Base-by-base conservation (phyloP, 1,140 invertebrate genomes). In the Amphibalanus amphitrite region DNA sequence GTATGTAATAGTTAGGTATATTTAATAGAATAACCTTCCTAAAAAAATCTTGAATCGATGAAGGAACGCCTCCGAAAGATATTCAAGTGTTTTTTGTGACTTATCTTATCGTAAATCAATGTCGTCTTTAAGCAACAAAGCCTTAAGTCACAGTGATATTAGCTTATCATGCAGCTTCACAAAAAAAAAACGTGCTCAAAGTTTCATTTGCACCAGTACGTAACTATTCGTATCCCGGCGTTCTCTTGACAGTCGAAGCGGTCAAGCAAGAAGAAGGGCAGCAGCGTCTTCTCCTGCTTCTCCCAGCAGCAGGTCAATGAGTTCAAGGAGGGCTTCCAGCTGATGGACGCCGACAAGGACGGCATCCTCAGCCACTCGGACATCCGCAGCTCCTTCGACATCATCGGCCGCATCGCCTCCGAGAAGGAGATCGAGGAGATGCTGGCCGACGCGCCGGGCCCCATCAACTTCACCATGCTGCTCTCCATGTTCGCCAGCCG, bases 291-390 rank as follows among this genome's bases (percentile, higher is more conserved):
- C 85, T 93, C 92, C 78, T 92, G 93, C 88, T 96, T 96, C 86
- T 89, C 89, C 72, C 91, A 95, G 83, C 89, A 89, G 83, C 92
- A 96, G 85, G 90, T 96, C 76, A 91, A 92, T 76, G 92, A 95
- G 82, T 96, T 95, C 85, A 96, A 95, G 83, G 93, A 96, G 85
- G 92, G 92, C 79, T 98, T 98, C 89, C 89, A 91, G 82, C 88
- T 98, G 79, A 98, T 98, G 89, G 96, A 98, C 85, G 89, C 91
- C 83, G 93, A 98, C 85, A 95, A 97, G 83, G 96, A 98, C 82
- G 94, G 95, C 78, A 90, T 98, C 83, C 93, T 98, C 81, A 91
- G 91, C 80, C 95, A 96, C 82, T 90, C 89, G 81, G 96, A 98
- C 84, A 86, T 98, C 78, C 90, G 93, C 80, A 90, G 90, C 78